Percentiles rank a stretch among this genome's conserved stretches.
Evolutionary conservation across 2,797 vertebrate genomes (phyloP).

Genomic region (Basileuterus tristriatus): DNA sequence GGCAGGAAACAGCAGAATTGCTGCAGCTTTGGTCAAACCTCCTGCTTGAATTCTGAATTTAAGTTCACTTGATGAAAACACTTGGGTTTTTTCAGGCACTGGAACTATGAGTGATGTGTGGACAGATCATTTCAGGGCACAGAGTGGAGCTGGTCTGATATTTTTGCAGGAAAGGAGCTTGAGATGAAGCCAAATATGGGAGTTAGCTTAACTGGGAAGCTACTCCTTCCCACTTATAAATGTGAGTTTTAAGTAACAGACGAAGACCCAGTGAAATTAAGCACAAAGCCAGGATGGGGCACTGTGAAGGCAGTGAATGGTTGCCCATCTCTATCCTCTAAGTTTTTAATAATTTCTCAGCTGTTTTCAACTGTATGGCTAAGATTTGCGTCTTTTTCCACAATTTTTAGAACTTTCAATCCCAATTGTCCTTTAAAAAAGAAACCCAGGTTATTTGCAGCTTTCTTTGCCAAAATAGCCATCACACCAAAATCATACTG

Average conservation of each 20-base stretch:
- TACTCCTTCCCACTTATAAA: not conserved
- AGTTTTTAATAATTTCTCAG: not conserved
- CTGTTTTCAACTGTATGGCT: not conserved
- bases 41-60: not conserved
- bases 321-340: not conserved
- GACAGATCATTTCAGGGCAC: not conserved
- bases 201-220: not conserved
- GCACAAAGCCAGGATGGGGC: not conserved
- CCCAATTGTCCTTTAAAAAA: accelerated
- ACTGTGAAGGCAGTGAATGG: not conserved
- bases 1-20: not conserved
- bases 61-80: not conserved
- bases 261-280: not conserved
- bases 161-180: not conserved
- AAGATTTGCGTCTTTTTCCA: not conserved
- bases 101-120: not conserved
- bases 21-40: not conserved
- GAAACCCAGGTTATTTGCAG: not conserved
- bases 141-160: not conserved
- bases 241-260: not conserved
- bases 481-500: not conserved
- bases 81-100: not conserved
- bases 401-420: not conserved
- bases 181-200: not conserved
- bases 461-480: not conserved